Evolutionary conservation across 2,888 invertebrate species (phyloP), one percentile per base, ranked within the genome.

Genomic region (Toxonevra muliebris): DNA sequence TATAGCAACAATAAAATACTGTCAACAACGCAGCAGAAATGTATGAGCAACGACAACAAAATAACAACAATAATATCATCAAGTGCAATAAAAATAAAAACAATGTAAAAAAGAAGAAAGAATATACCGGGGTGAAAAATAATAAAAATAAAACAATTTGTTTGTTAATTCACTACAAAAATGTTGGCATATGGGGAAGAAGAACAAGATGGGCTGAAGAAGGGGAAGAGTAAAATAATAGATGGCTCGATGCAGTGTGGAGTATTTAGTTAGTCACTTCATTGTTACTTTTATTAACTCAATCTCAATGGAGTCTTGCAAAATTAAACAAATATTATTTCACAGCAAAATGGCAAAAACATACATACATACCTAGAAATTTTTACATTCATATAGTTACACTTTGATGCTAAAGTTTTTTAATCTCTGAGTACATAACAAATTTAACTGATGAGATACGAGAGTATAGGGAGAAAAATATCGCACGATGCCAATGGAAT

Each of bases 241-340:
- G 41, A 15, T 12, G 50, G 12, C 45, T 12, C 9, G 41, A 40
- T 11, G 13, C n/a, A 40, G 19, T 59, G 40, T n/a, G 11, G 15
- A 12, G 7, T 8, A 58, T n/a, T n/a, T n/a, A n/a, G n/a, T n/a
- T 13, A 40, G 9, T 12, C 19, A 9, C 41, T 74, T 73, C 75
- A 76, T 76, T 76, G 76, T 76, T 79, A 77, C 77, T 77, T 79
- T 80, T 79, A 79, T 80, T 71, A 78, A 79, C 77, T 77, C 74
- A 57, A 50, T 61, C 64, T 67, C 8, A 42, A 30, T 30, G 67
- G 59, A 70, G 67, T 65, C 66, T 55, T 64, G 58, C 54, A 66
- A 76, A 80, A 76, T 80, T 78, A 76, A 76, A 69, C 76, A 79
- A 79, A 79, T 80, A 79, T 79, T 74, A 45, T 43, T 10, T 61